Base-by-base conservation (phyloP, 2,113 vertebrate genomes). In the Limnothrissa miodon region DNA sequence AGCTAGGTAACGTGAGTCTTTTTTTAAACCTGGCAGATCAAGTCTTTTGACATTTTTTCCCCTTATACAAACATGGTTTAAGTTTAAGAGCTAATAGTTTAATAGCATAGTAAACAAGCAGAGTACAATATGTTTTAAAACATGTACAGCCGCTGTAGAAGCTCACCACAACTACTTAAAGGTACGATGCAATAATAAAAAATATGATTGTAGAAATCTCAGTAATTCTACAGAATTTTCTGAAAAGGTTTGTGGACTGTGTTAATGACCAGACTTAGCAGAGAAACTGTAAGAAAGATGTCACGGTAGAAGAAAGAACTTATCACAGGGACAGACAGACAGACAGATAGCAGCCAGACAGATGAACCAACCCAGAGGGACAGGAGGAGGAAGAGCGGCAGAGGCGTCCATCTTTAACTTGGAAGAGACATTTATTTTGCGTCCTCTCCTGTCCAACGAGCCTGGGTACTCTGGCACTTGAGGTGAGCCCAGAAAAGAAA, bases 331-430 rank as follows among this genome's bases (percentile, higher is more conserved):
- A 78, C 11, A 46, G 62, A 36, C 10, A 23, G 6, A 29, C 45
- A 39, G 29, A 78, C 46, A 78, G 82, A 80, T 2, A 33, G 39
- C 6, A 23, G 5, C 25, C 29, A 48, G 29, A 66, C 59, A 80
- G 82, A 78, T 53, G 9, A 78, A 91, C 89, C 86, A 88, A 93
- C 92, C 90, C 85, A 86, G 84, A 74, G 89, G 82, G 33, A 85
- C 81, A 84, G 87, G 83, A 85, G 89, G 85, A 66, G 87, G 82
- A 17, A 86, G 89, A 82, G 84, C 86, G 87, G 88, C 81, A 83
- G 87, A 88, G 45, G 90, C 89, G 84, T 93, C 92, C 90, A 90
- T 87, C 87, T 92, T 90, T 87, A 93, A 89, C 82, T 92, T 90
- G 87, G 90, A 90, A 87, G 90, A 90, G 81, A 93, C 91, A 85